Evolutionary conservation across 2,113 vertebrate species (phyloP).

Genomic region (Empidonax alnorum): DNA sequence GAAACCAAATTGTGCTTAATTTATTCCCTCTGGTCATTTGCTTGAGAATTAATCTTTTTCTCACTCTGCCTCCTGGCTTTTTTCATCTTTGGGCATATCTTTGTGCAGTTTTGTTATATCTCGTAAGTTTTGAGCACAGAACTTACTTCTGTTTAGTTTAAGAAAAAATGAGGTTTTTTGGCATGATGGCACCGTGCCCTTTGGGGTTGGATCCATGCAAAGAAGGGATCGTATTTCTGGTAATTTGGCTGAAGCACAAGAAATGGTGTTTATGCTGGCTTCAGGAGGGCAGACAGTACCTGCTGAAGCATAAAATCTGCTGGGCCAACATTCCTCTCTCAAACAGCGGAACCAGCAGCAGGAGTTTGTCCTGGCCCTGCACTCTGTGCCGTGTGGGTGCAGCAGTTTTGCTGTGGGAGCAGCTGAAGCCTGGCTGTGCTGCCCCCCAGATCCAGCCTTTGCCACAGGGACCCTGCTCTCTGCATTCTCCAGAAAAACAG

Average conservation of each 20-base stretch:
- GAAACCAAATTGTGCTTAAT: not conserved
- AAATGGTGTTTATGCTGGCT: constrained; percentile 36
- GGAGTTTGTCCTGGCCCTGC: constrained; percentile 10
- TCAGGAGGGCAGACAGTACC: constrained; percentile 15
- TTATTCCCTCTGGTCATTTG: not conserved
- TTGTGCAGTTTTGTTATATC: not conserved
- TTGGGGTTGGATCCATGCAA: not conserved
- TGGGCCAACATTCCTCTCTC: not conserved
- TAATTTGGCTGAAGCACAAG: constrained; percentile 14
- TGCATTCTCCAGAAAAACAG: not conserved
- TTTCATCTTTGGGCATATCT: not conserved
- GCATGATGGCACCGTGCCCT: not conserved
- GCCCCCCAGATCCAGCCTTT: not conserved
- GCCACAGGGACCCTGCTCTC: not conserved
- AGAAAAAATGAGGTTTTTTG: not conserved
- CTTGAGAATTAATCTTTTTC: not conserved
- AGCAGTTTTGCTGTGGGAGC: not conserved
- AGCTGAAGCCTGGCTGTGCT: not conserved
- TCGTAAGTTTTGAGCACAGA: not conserved
- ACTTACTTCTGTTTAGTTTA: constrained; percentile 22
- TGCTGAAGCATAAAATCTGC: constrained; percentile 42
- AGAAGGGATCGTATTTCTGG: not conserved
- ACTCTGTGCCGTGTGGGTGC: not conserved
- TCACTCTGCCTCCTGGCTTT: not conserved
- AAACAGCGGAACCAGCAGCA: not conserved